Evolutionary conservation across 1,140 invertebrate species (phyloP), one percentile per base, ranked within the genome.

Genomic region (Eufriesea mexicana): DNA sequence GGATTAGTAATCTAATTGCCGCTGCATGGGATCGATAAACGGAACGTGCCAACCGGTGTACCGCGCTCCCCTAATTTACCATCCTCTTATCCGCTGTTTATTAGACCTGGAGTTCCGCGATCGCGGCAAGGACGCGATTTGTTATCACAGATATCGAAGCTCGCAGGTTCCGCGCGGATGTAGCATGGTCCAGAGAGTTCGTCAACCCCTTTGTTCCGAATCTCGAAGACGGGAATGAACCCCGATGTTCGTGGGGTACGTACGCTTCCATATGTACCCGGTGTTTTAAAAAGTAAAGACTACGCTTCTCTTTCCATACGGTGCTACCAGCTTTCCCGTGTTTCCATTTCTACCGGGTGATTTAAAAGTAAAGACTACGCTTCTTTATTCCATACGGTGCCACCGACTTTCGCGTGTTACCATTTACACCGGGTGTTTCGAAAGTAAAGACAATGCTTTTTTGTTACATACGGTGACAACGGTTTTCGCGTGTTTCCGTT

Each of bases 181-280:
- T 42, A n/a, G 51, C 25, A 0, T 0, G 70, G 20, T 72, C 20
- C 51, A 2, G 49, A 76, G 79, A 78, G 91, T 92, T 92, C 91
- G 89, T 20, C 90, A 89, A 83, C 91, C 91, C 83, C 76, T 49
- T 80, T 82, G 90, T 85, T 90, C 87, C 88, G 87, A 92, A 90
- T 92, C 79, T 91, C 83, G 86, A 88, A 82, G 81, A 88, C 86
- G 79, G 89, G 87, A 90, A 86, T 42, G 51, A 16, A 35, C 64
- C 25, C 47, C 55, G 45, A 62, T 16, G 25, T 62, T 35, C 61
- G 28, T 16, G 51, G 18, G 35, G n/a, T n/a, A n/a, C n/a, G n/a
- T n/a, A n/a, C n/a, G n/a, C n/a, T n/a, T n/a, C n/a, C n/a, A n/a
- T 54, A 14, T 20, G 42, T n/a, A 81, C 49, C 49, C 78, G 83